A percentile compares a stretch with the other conserved stretches of the same genome.
Evolutionary conservation across 2,113 vertebrate genomes (phyloP).

Genomic region (Polypterus bichir): DNA sequence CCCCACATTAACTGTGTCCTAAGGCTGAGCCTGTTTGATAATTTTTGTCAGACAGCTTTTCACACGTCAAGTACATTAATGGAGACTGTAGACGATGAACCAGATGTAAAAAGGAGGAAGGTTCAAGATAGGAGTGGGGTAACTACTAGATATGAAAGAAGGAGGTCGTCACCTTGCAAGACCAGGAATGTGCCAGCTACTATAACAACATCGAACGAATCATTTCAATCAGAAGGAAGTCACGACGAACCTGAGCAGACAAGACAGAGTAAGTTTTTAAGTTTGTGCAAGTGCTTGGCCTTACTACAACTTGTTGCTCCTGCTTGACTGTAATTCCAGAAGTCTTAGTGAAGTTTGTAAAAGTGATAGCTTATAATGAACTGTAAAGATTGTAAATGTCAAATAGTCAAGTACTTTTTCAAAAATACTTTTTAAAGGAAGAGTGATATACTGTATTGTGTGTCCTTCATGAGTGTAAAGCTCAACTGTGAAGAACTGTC

Average conservation of each 20-base stretch:
- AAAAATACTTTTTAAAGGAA: too few relatives aligned
- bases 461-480: too few relatives aligned
- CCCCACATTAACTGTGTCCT: slow-evolving; percentile 28
- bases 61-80: slow-evolving; percentile 44
- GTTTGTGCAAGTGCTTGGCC: neutral
- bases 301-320: neutral
- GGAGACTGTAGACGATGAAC: slow-evolving; percentile 51
- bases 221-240: slow-evolving; percentile 4
- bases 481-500: too few relatives aligned
- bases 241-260: neutral
- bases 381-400: too few relatives aligned
- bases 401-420: too few relatives aligned
- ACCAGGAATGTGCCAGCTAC: slow-evolving; percentile 11
- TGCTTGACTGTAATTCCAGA: neutral
- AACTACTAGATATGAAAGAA: neutral
- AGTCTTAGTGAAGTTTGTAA: neutral
- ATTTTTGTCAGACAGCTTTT: slow-evolving; percentile 36
- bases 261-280: neutral
- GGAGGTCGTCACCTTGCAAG: neutral
- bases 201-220: slow-evolving; percentile 15
- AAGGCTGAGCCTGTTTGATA: slow-evolving; percentile 27
- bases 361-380: neutral
- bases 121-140: slow-evolving; percentile 27
- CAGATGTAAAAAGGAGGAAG: slow-evolving; percentile 60
- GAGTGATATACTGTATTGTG: too few relatives aligned